Evolutionary conservation across 1,140 invertebrate species (phyloP).

Genomic region (Bombyx mori): ASM3026992v2 NC_085123.1:1148001-1148500

Average conservation of each 20-base stretch:
- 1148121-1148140: neutral
- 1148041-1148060: neutral
- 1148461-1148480: slow-evolving; percentile 2
- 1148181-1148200: slow-evolving; percentile 38
- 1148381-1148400: slow-evolving; percentile 18
- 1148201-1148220: slow-evolving; percentile 45
- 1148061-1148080: neutral
- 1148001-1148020: slow-evolving; percentile 14
- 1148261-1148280: slow-evolving; percentile 14
- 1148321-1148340: neutral
- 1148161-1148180: slow-evolving; percentile 30
- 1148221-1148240: slow-evolving; percentile 20
- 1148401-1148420: slow-evolving; percentile 11
- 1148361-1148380: slow-evolving; percentile 13
- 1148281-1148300: slow-evolving; percentile 20
- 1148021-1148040: neutral
- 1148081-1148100: neutral
- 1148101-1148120: neutral
- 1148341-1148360: neutral
- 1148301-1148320: neutral
- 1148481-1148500: slow-evolving; percentile 4
- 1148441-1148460: slow-evolving; percentile 20
- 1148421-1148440: slow-evolving; percentile 16
- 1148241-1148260: neutral
- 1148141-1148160: neutral